Evolutionary conservation across 2,888 invertebrate species (phyloP), one percentile per base, ranked within the genome.

Genomic region (Drosophila tanythrix): DNA sequence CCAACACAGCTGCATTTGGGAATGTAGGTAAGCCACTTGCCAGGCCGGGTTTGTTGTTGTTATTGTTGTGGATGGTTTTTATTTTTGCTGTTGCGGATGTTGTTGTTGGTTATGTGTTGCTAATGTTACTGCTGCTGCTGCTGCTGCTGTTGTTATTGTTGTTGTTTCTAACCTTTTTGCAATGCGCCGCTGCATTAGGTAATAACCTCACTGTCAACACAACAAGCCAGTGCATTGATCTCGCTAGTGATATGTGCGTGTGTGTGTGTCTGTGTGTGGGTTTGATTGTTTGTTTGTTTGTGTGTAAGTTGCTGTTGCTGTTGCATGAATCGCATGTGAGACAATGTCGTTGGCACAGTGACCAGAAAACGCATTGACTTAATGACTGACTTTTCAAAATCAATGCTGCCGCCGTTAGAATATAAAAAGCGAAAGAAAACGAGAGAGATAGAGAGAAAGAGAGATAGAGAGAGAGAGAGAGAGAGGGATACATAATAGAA

Each of bases 351-450:
- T 90, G 91, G 89, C 91, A 90, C 90, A 91, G 89, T 91, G 92
- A 90, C 92, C 91, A 88, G 87, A 81, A 91, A 91, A 90, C 88
- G 78, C 89, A 89, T 83, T 92, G 91, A 87, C 91, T 91, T 83
- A 91, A 91, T 92, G 90, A 90, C 92, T 90, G 92, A 91, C 82
- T 91, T 88, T 92, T 85, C 73, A 87, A 82, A 87, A 74, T 85
- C 88, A 88, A 79, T 79, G 83, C 74, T 74, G 70, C 51, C 35
- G 66, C 50, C 57, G 67, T 77, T 76, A 83, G 84, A 81, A 83
- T 83, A 78, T 73, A 65, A 66, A 46, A 55, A 29, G 68, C 57
- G 74, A 31, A 58, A 38, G 51, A 61, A 33, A 64, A 15, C 38
- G 62, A 59, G 15, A 25, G 2, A 46, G 4, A 25, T 0, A 25